These are phyloP conservation scores for Arbacia lixula DNA, from an alignment of 53 echinoderm and acorn worm genomes.

Conservation along the genomic window DNA sequence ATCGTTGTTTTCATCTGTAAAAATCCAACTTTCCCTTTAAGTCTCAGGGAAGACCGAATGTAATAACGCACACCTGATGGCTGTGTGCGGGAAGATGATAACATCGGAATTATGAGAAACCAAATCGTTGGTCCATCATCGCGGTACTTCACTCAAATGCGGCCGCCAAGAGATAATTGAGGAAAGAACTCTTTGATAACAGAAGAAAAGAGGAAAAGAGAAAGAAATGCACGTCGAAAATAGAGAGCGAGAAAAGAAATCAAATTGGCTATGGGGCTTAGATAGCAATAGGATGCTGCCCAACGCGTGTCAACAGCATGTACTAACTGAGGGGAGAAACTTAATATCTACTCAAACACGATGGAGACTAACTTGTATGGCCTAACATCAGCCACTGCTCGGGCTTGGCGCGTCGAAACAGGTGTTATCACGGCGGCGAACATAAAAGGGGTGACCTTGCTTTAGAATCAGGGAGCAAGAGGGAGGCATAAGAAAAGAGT, in stretches of 20 bases:
- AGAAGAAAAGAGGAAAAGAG: background rate
- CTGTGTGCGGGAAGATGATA: constrained; percentile 33
- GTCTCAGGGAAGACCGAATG: too few species aligned
- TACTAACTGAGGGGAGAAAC: constrained; percentile 46
- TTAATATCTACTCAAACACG: constrained; percentile 56
- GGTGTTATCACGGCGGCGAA: constrained; percentile 48
- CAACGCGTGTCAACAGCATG: constrained; percentile 49
- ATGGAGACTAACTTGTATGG: constrained; percentile 16
- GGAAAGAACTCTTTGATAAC: constrained; percentile 30
- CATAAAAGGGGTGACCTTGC: constrained; percentile 27
- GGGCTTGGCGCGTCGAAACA: constrained; percentile 46
- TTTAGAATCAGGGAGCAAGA: background rate
- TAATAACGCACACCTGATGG: constrained; percentile 33
- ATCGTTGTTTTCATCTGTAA: too few species aligned
- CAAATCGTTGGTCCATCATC: constrained; percentile 37
- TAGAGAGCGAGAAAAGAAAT: constrained; percentile 29
- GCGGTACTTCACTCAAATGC: constrained; percentile 45
- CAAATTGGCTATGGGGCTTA: constrained; percentile 59
- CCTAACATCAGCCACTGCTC: background rate
- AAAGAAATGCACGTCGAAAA: background rate
- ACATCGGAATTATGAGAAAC: constrained; percentile 45
- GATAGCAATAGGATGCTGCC: constrained; percentile 36
- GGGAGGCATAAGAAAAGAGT: background rate
- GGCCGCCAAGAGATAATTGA: constrained; percentile 41
- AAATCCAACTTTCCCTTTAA: too few species aligned